These are phyloP conservation scores for Phocides pigmalion DNA, from an alignment of 1,140 invertebrate genomes.

Conservation along the genomic window DNA sequence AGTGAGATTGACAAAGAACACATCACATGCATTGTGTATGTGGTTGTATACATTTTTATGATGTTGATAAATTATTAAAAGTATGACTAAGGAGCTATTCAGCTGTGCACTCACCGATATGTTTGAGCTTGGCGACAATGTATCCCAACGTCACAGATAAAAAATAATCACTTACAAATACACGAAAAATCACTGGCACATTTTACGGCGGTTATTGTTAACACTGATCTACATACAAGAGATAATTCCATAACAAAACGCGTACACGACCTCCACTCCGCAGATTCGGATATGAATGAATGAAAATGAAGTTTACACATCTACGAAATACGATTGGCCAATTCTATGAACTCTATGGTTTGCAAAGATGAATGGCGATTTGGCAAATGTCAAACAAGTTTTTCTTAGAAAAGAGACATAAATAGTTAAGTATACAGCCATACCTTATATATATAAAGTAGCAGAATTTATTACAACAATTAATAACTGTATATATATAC, in stretches of 20 bases:
- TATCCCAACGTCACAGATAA: slow-evolving; percentile 30
- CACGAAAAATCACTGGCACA: slow-evolving; percentile 38
- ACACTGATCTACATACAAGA: slow-evolving; percentile 38
- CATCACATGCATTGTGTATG: too few species aligned
- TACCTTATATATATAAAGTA: neutral
- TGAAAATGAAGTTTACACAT: neutral
- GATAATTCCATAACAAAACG: slow-evolving; percentile 40
- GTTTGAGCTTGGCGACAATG: slow-evolving; percentile 29
- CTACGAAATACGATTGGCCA: neutral
- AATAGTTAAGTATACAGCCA: neutral
- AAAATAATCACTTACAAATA: slow-evolving; percentile 34
- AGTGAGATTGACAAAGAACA: too few species aligned
- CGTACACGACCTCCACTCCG: slow-evolving; percentile 34
- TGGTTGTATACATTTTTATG: neutral
- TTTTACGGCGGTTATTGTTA: slow-evolving; percentile 33
- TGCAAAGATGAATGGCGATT: neutral
- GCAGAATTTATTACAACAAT: too few species aligned
- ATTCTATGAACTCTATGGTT: neutral
- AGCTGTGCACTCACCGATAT: slow-evolving; percentile 37
- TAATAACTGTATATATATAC: too few species aligned
- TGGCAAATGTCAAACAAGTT: neutral
- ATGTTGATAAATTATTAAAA: slow-evolving; percentile 5
- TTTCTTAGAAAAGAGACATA: neutral
- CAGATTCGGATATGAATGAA: slow-evolving; percentile 47
- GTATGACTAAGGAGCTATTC: slow-evolving; percentile 7